phyloP scores from a whole-genome alignment of 2,113 vertebrate species.

The Tympanuchus pallidicinctus region DNA sequence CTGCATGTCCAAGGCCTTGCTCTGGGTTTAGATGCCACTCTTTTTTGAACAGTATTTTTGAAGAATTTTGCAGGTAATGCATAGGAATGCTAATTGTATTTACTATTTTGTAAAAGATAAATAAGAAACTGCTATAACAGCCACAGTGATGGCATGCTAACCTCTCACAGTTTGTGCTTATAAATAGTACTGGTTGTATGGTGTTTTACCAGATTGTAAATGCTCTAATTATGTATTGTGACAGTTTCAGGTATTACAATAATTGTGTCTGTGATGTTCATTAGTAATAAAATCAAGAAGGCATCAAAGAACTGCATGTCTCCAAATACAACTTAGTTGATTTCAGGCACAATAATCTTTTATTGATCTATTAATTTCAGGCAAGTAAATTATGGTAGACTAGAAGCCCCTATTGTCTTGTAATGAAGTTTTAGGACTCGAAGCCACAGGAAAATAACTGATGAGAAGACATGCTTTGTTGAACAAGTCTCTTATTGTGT shows the following conservation, averaged over 20 bases:
- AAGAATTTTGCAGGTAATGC: not conserved
- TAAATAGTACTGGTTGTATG: not conserved
- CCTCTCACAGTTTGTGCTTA: not conserved
- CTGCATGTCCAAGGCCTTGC: not conserved
- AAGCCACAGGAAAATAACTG: not conserved
- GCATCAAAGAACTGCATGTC: not conserved
- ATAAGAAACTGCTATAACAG: not conserved
- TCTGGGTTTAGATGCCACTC: not conserved
- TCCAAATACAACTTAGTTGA: not conserved
- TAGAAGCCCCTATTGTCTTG: not conserved
- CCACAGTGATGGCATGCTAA: not conserved
- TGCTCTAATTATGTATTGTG: constrained; percentile 2
- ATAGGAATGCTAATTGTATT: not conserved
- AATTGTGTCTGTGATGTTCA: constrained; percentile 11
- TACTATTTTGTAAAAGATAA: not conserved
- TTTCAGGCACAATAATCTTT: not conserved
- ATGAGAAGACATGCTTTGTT: not conserved
- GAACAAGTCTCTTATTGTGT: not conserved
- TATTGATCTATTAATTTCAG: constrained; percentile 36
- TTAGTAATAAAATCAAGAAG: constrained; percentile 21
- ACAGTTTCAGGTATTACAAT: not conserved
- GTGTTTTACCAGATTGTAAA: constrained; percentile 3
- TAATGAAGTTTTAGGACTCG: constrained; percentile 19
- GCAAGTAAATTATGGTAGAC: constrained; percentile 1
- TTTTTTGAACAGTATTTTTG: not conserved